Evolutionary conservation across 2,113 vertebrate genomes (phyloP), one percentile per base, ranked within the genome.

Genomic region (Oncorhynchus mykiss): DNA sequence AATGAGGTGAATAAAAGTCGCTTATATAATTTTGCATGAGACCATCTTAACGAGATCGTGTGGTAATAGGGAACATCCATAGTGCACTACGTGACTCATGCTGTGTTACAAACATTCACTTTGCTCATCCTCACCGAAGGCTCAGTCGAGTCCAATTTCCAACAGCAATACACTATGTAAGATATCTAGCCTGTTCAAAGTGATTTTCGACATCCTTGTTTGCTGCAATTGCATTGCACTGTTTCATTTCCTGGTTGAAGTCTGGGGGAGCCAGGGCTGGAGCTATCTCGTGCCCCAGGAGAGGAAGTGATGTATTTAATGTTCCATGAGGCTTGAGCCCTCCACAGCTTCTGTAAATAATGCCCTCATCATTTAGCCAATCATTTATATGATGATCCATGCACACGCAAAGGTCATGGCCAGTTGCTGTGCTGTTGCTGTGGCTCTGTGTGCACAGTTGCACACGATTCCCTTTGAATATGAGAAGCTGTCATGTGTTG

Each of bases 271-370:
- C 27, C 5, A 78, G 77, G 72, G 75, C 67, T 74, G 83, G 83
- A 82, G 83, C 83, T 11, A 72, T 25, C 51, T 71, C 1, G 45
- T 72, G 78, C 79, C 87, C 78, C 80, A 60, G 64, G 89, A 88
- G 88, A 89, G 87, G 87, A 91, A 87, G 80, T 85, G 80, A 89
- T 89, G 84, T 86, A 86, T 90, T 89, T 89, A 89, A 90, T 91
- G 87, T 90, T 90, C 87, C 84, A 87, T 77, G 84, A 90, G 82
- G 39, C 59, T 34, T 31, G 84, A 90, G 80, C 69, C 68, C 11
- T 51, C 16, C 82, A 82, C 82, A 87, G 84, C 84, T 86, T 90
- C 87, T 79, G 85, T 84, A 85, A 85, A 86, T 89, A 89, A 89
- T 82, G 86, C 77, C 87, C 81, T 87, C 80, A 84, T 89, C 88